Base-by-base conservation (phyloP, 2,113 vertebrate genomes). In the Isichthys henryi region DNA sequence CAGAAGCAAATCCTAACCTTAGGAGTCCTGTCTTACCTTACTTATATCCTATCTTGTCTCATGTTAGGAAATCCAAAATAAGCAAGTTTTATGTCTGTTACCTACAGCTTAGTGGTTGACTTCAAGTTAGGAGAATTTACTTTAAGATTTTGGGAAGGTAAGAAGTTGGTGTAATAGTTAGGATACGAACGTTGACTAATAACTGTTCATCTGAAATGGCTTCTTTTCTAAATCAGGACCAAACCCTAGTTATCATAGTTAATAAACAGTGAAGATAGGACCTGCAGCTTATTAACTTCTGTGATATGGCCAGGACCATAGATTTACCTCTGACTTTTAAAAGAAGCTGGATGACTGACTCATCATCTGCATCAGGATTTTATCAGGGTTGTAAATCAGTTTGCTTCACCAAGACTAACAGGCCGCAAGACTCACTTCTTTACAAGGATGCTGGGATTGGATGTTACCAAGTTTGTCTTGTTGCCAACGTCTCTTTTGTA, bases 401-500 rank as follows among this genome's bases (percentile, higher is more conserved):
- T 77, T 77, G 31, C 11, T 77, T 31, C 70, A 17, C 31, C 31
- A 35, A 48, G 9, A 15, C 86, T 43, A 35, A 1, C 15, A 2
- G 52, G 52, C 52, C 52, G 5, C 52, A 53, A 8, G 13, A 95
- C 97, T 98, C 94, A 99, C 98, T 96, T 98, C 4, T 96, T 93
- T 0, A 92, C 0, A 39, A 99, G 95, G 91, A 99, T 99, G 93
- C 97, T 98, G 0, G 98, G 98, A 90, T 99, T 99, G 88, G 98
- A 95, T n/a, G 98, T 99, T 90, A 99, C 98, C 2, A 99, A 95
- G 91, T 96, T 94, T 1, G 98, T 99, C 94, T 98, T 98, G 89
- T 91, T 95, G 89, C 98, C 98, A 70, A 98, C 98, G 82, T 99
- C 96, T 94, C 94, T 94, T 92, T 93, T 94, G 89, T 96, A 89